Conservation (phyloP, 2,888 invertebrate species). For the Philopedon plagiatum region DNA sequence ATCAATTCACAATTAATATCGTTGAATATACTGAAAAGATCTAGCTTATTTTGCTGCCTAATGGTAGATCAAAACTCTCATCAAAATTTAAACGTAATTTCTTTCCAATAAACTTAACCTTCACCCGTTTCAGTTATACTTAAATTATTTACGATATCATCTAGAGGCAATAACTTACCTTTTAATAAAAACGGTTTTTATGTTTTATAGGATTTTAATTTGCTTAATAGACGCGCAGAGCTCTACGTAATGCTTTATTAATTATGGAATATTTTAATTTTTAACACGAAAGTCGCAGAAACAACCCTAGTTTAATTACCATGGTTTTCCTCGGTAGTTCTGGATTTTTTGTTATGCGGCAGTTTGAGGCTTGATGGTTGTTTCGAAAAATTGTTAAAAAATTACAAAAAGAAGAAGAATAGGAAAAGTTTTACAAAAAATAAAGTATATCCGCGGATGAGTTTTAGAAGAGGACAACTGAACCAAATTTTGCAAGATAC, state of each 20-base stretch:
- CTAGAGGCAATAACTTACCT: constrained; percentile 4
- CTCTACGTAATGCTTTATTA: not conserved
- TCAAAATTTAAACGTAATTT: not conserved
- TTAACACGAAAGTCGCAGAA: not conserved
- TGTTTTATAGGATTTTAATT: constrained; percentile 1
- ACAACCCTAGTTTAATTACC: not conserved
- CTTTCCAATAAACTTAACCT: not conserved
- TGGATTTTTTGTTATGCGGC: not conserved
- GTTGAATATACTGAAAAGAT: no score
- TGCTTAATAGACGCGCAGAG: not conserved
- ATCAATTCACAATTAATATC: no score
- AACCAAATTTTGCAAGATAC: no score
- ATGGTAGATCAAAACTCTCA: no score
- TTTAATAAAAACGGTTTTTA: not conserved
- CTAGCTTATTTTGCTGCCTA: no score
- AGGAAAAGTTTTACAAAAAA: no score
- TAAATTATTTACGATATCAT: constrained; percentile 4
- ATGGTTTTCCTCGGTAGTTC: not conserved
- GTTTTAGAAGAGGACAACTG: no score
- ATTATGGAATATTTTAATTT: not conserved
- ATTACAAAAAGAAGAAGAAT: no score
- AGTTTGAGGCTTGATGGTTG: no score
- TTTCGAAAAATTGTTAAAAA: no score
- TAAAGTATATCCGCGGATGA: no score
- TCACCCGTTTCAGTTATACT: not conserved